These are phyloP conservation scores for Labeo rohita DNA, from an alignment of 2,113 vertebrate genomes.

Conservation along the genomic window DNA sequence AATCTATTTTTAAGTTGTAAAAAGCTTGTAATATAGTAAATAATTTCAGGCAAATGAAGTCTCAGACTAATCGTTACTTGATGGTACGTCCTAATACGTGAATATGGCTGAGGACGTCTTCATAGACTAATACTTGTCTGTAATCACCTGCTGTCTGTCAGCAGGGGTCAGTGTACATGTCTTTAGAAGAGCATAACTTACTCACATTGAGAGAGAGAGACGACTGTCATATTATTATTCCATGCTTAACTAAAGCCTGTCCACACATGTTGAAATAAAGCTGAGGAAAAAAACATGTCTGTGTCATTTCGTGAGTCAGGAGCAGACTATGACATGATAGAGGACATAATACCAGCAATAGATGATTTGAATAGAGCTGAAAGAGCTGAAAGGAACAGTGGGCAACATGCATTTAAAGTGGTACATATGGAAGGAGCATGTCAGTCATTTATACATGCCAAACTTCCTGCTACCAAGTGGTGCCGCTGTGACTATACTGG, in stretches of 20 bases:
- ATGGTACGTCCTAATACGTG: not conserved
- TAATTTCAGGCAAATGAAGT: conserved; percentile 6
- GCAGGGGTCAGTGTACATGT: conserved; percentile 26
- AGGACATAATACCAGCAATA: not conserved
- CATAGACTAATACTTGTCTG: conserved; percentile 2
- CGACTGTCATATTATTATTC: not conserved
- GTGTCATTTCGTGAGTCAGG: not conserved
- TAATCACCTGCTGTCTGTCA: conserved; percentile 17
- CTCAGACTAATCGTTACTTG: not conserved
- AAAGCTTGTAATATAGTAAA: conserved; percentile 41
- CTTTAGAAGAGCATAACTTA: conserved; percentile 30
- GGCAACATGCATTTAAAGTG: too few relatives aligned
- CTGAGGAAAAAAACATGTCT: not conserved
- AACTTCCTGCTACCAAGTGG: too few relatives aligned
- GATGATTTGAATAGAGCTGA: too few relatives aligned
- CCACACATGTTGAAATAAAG: conserved; percentile 43
- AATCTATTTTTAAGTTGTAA: conserved; percentile 49
- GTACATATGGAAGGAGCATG: too few relatives aligned
- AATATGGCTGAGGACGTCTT: not conserved
- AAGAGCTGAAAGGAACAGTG: too few relatives aligned
- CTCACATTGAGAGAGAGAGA: conserved; percentile 43
- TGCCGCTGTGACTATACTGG: too few relatives aligned
- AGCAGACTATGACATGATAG: not conserved
- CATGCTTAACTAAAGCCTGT: conserved; percentile 18
- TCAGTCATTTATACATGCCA: too few relatives aligned